A percentile compares a stretch with the other conserved stretches of the same genome.
Conservation (phyloP, 2,888 invertebrate species). For the Hirtodrosophila cameraria region DNA sequence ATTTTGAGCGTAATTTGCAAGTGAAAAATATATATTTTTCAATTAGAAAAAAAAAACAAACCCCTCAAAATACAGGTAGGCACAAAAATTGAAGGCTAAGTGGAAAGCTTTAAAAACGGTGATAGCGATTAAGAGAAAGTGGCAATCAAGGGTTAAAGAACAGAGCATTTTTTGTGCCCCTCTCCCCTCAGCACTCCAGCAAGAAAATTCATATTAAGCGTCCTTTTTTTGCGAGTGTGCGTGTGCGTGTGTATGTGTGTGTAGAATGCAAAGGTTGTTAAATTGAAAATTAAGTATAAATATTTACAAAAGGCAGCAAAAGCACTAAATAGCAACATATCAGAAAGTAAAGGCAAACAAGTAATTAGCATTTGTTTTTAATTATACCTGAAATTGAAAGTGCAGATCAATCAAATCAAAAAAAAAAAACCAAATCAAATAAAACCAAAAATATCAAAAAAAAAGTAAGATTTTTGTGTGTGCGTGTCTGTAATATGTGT, state of each 20-base stretch:
- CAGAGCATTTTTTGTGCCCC: constrained; percentile 52
- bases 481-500: constrained; percentile 37
- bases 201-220: constrained; percentile 38
- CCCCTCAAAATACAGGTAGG: constrained; percentile 32
- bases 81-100: constrained; percentile 14
- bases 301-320: constrained; percentile 68
- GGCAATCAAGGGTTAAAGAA: constrained; percentile 45
- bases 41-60: constrained; percentile 22
- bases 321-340: constrained; percentile 72
- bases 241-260: constrained; percentile 18
- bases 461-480: constrained; percentile 16
- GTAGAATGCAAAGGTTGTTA: constrained; percentile 66
- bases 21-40: constrained; percentile 25
- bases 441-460: constrained; percentile 25
- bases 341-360: constrained; percentile 57
- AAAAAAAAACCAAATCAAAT: constrained; percentile 13
- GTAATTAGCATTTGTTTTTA: constrained; percentile 52
- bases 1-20: constrained; percentile 63
- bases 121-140: constrained; percentile 46
- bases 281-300: constrained; percentile 71
- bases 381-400: constrained; percentile 44
- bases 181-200: background rate
- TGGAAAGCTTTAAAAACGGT: constrained; percentile 40
- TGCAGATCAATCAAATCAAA: constrained; percentile 42
- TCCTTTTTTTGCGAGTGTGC: constrained; percentile 40